Base-by-base conservation (phyloP, 2,797 vertebrate species). In the Amblyraja radiata region DNA sequence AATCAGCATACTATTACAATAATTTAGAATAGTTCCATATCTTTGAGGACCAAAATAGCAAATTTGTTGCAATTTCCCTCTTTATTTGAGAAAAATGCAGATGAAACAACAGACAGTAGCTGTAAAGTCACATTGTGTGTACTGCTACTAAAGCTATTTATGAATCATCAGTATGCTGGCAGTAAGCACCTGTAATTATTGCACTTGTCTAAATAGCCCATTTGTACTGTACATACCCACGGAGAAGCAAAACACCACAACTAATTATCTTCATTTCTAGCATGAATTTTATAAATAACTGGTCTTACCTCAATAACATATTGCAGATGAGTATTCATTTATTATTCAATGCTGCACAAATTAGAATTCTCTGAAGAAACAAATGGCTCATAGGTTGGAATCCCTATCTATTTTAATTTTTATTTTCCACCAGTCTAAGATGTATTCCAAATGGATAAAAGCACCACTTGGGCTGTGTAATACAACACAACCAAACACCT, bases 201-300 rank as follows among this genome's bases (percentile, higher is more conserved):
- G 54, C 71, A 92, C 90, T 92, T 76, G 36, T 76, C 90, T 92
- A 74, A 92, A 71, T 92, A 92, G 90, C 68, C 90, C 71, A 92
- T 92, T 92, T 92, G 71, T 92, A 92, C 25, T 92, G 36, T 71
- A 92, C 68, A 76, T 92, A 92, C 65, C 90, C 90, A 92, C 90
- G 54, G 90, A 92, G 90, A 76, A 92, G 73, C 68, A 92, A 92
- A 92, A 92, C 90, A 91, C 32, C 88, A 90, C 21, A 54, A 76
- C 90, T 92, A 92, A 92, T 92, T 92, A 92, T 39, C 68, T 91
- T 68, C 28, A 76, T 76, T 76, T 92, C 25, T 92, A 74, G 90
- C 90, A 92, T 74, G 90, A 54, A 92, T 92, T 92, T 92, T 92
- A 73, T 65, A 92, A 92, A 92, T 92, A 91, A 74, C 71, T 92